Conservation (phyloP, 1,140 invertebrate species). For the Carcinoscorpius rotundicauda region DNA sequence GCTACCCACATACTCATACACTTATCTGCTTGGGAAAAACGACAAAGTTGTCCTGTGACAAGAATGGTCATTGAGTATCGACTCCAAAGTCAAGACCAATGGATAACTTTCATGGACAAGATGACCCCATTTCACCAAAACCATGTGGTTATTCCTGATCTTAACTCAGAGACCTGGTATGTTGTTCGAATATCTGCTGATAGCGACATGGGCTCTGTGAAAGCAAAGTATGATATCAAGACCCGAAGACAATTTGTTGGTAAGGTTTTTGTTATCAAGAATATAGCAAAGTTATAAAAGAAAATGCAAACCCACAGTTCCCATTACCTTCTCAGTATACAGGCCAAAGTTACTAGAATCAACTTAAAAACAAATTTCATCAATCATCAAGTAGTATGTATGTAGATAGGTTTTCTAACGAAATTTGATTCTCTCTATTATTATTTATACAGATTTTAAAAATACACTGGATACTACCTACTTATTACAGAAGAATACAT, state of each 20-base stretch:
- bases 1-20: constrained; percentile 57
- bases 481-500: too few relatives aligned
- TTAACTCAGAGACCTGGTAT: constrained; percentile 36
- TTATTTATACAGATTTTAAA: too few relatives aligned
- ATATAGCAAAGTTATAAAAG: neutral
- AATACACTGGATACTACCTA: too few relatives aligned
- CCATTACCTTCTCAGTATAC: too few relatives aligned
- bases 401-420: too few relatives aligned
- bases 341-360: too few relatives aligned
- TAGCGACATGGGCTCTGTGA: constrained; percentile 34
- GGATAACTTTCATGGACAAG: constrained; percentile 15
- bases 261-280: constrained; percentile 1
- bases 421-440: too few relatives aligned
- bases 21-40: constrained; percentile 55
- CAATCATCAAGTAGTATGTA: too few relatives aligned
- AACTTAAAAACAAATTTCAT: too few relatives aligned
- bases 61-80: constrained; percentile 64
- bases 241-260: constrained; percentile 11
- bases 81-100: constrained; percentile 27
- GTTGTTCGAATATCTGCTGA: constrained; percentile 33
- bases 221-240: constrained; percentile 24
- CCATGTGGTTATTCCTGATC: constrained; percentile 29
- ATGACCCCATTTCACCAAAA: constrained; percentile 24
- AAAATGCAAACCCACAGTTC: too few relatives aligned
- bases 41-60: constrained; percentile 60